Evolutionary conservation across 2,113 vertebrate genomes (phyloP), one percentile per base, ranked within the genome.

Genomic region (Gulo gulo): DNA sequence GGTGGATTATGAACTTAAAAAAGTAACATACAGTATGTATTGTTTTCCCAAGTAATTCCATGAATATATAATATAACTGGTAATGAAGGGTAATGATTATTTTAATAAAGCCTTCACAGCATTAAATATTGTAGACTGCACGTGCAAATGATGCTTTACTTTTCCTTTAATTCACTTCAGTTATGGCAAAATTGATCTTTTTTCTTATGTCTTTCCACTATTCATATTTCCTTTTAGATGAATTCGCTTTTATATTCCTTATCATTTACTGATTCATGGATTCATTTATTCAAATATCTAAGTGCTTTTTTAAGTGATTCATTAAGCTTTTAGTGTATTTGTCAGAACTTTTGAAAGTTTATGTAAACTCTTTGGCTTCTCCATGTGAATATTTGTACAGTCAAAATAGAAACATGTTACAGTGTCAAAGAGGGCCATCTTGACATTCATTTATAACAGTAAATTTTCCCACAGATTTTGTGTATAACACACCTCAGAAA

Each of bases 211-310:
- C 45, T 63, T 91, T 78, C 82, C 55, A 59, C 39, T 36, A 7
- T 29, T 81, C 91, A 4, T 55, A 34, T 86, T 67, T 97, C 15
- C 39, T 90, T 4, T 74, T 85, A 74, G 12, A 12, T 91, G 34
- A 82, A 57, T 57, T 95, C 78, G 14, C n/a, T 94, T 97, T 94
- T 94, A 15, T 79, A 42, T 92, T 88, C 18, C 86, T 91, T 83
- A 69, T 10, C 52, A 84, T 78, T 91, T 11, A 78, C 26, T 87
- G 67, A 71, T 71, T 82, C 31, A 57, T 91, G 14, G 59, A 52
- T 84, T 95, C 1, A 88, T 71, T 55, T 39, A 67, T 76, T 94
- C 42, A 94, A 16, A 71, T 94, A 63, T n/a, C n/a, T 76, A 42
- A 73, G 11, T 92, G 42, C 55, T 82, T 83, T 67, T 69, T 63